A percentile compares a stretch with the other conserved stretches of the same genome.
These are phyloP conservation scores for Anguilla obscura DNA, from an alignment of 2,797 vertebrate species.

Conservation along the genomic window DNA sequence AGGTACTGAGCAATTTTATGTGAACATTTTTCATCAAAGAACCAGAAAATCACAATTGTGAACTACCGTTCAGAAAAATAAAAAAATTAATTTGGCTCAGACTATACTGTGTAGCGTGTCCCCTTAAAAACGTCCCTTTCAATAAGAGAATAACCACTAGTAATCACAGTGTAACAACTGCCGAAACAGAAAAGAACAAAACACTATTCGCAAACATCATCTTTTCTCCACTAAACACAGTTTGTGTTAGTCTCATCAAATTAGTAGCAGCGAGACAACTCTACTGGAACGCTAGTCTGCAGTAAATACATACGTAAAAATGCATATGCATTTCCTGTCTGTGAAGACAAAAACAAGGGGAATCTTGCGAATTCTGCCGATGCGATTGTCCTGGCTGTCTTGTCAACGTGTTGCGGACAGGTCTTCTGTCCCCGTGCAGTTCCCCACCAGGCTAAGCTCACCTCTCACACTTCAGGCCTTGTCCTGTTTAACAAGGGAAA, in stretches of 20 bases:
- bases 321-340: background rate
- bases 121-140: background rate
- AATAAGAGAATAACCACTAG: background rate
- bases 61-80: background rate
- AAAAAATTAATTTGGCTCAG: background rate
- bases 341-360: background rate
- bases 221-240: background rate
- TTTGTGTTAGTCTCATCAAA: background rate
- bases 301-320: background rate
- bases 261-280: background rate
- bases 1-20: conserved; percentile 1
- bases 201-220: background rate
- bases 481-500: background rate
- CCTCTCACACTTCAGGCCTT: background rate
- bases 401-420: background rate
- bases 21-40: background rate
- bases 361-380: background rate
- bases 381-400: background rate
- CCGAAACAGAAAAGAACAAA: background rate
- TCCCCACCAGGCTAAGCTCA: background rate
- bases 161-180: background rate
- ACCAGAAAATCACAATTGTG: background rate
- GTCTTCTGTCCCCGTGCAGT: background rate
- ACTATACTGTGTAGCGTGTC: background rate
- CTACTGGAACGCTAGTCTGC: background rate